A percentile compares a stretch with the other conserved stretches of the same genome.
phyloP scores from a whole-genome alignment of 2,888 invertebrate genomes.

The Boloria selene region DNA sequence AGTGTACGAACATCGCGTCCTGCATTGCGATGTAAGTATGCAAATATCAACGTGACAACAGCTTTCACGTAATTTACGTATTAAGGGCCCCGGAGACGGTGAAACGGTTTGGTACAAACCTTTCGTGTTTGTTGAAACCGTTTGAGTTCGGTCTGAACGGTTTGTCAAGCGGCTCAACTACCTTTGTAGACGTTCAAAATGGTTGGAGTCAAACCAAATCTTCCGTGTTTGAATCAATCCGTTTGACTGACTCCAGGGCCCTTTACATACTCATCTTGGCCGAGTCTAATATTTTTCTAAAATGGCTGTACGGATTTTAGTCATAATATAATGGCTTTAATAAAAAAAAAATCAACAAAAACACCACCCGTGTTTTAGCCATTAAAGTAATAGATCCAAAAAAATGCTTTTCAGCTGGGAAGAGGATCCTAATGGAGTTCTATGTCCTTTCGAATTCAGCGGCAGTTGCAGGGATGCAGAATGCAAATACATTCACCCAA shows the following conservation, averaged over 20 bases:
- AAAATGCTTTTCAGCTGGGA: slow-evolving; percentile 70
- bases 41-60: not conserved
- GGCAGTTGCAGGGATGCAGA: slow-evolving; percentile 77
- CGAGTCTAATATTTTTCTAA: not conserved
- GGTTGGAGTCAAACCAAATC: too few species aligned
- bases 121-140: too few species aligned
- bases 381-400: slow-evolving; percentile 33
- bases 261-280: not conserved
- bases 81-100: too few species aligned
- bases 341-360: not conserved
- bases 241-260: too few species aligned
- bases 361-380: not conserved
- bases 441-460: slow-evolving; percentile 77
- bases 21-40: slow-evolving; percentile 62
- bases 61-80: not conserved
- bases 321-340: not conserved
- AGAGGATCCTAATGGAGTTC: slow-evolving; percentile 74
- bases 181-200: too few species aligned
- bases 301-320: not conserved
- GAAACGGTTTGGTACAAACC: too few species aligned
- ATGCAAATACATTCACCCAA: slow-evolving; percentile 77
- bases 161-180: too few species aligned
- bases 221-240: too few species aligned
- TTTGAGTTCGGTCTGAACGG: too few species aligned
- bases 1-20: slow-evolving; percentile 61